Conservation (phyloP, 1,140 invertebrate species). For the Atta cephalotes region DNA sequence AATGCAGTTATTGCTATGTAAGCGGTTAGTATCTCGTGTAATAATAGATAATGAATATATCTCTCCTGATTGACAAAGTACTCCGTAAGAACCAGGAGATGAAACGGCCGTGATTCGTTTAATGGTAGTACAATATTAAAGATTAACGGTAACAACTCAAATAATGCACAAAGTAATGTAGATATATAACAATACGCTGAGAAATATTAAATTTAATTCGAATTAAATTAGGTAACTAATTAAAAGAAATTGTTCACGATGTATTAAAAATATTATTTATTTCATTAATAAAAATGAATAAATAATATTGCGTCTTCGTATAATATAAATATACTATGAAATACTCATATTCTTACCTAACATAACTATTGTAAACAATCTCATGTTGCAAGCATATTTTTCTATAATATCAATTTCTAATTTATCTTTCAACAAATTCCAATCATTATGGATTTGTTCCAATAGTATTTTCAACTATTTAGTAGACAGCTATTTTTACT, state of each 20-base stretch:
- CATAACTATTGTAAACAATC: not conserved
- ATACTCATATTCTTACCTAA: slow-evolving; percentile 3
- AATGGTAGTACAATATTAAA: slow-evolving; percentile 30
- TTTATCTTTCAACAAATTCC: slow-evolving; percentile 9
- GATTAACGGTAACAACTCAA: slow-evolving; percentile 2
- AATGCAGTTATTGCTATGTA: not conserved
- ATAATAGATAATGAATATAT: slow-evolving; percentile 24
- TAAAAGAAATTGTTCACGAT: not conserved
- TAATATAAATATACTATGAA: not conserved
- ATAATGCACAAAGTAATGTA: accelerated
- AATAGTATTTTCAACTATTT: not conserved
- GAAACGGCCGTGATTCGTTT: slow-evolving; percentile 17
- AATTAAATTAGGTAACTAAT: not conserved
- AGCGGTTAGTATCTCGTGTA: not conserved
- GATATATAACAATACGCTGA: not conserved
- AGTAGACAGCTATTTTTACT: not conserved
- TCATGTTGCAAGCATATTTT: not conserved
- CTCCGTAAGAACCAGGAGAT: not conserved
- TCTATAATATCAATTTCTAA: slow-evolving; percentile 6
- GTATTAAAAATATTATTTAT: not conserved
- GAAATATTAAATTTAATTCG: slow-evolving; percentile 12
- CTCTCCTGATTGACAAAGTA: slow-evolving; percentile 35
- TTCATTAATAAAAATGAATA: too few relatives aligned
- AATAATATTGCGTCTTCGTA: not conserved
- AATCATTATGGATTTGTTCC: slow-evolving; percentile 15